These are phyloP conservation scores for Panonychus citri DNA, from an alignment of 1,140 invertebrate species.

Conservation along the genomic window DNA sequence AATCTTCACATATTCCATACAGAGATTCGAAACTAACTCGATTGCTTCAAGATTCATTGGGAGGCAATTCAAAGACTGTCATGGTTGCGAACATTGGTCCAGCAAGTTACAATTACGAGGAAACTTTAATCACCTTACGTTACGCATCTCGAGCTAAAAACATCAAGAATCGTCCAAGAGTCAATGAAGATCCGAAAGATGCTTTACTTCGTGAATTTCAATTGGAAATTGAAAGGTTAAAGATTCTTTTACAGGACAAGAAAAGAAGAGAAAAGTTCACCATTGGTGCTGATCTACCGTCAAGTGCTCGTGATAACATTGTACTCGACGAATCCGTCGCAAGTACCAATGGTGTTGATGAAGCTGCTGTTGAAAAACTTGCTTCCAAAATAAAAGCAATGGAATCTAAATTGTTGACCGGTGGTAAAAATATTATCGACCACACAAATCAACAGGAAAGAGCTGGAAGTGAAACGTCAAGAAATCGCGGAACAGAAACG, in stretches of 20 bases:
- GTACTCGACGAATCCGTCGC: not conserved
- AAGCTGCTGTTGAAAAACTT: slow-evolving; percentile 6
- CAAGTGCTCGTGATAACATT: not conserved
- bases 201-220: slow-evolving; percentile 65
- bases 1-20: slow-evolving; percentile 53
- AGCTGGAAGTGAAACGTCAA: slow-evolving; percentile 45
- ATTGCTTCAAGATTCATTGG: slow-evolving; percentile 69
- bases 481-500: slow-evolving; percentile 58
- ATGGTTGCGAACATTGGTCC: slow-evolving; percentile 94
- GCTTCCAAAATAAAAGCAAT: slow-evolving; percentile 29
- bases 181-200: slow-evolving; percentile 89
- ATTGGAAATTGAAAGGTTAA: slow-evolving; percentile 44
- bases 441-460: slow-evolving; percentile 68
- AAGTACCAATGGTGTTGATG: not conserved
- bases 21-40: slow-evolving; percentile 72
- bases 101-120: slow-evolving; percentile 84
- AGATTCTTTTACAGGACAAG: slow-evolving; percentile 19
- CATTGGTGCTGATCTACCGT: not conserved
- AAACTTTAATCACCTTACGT: slow-evolving; percentile 65
- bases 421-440: slow-evolving; percentile 63
- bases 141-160: slow-evolving; percentile 83
- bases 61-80: slow-evolving; percentile 83
- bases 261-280: slow-evolving; percentile 13
- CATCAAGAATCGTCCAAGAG: slow-evolving; percentile 82
- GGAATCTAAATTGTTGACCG: slow-evolving; percentile 64